Evolutionary conservation across 2,113 vertebrate genomes (phyloP), one percentile per base, ranked within the genome.

Genomic region (Callocephalon fimbriatum): DNA sequence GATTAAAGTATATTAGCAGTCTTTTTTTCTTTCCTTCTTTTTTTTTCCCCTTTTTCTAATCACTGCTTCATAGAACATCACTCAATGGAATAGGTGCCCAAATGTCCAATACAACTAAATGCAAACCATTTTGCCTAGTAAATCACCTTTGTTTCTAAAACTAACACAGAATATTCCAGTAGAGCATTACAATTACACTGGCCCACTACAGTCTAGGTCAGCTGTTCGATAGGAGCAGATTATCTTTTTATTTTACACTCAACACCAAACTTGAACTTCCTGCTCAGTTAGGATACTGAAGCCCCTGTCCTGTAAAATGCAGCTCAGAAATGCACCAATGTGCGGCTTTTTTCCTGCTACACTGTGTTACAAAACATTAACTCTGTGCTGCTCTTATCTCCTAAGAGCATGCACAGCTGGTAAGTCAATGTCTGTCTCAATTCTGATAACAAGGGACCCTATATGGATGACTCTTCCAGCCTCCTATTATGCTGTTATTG

Each of bases 111-210:
- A 31, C 31, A 67, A 85, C 42, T n/a, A 67, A 47, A 73, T 16
- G 22, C 62, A 70, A 77, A 73, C 16, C 15, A 22, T 48, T 67
- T 71, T 71, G 40, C 51, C 45, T 62, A 67, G 11, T 44, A 61
- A 51, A 62, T 32, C 67, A 54, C 45, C 31, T 53, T 44, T 53
- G 0, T 85, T 93, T 93, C 78, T 67, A 92, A 65, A 90, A 86
- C 68, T 12, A 79, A 44, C 38, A 16, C 1, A n/a, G 18, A 70
- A 88, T 51, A 86, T 48, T 83, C 17, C 53, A 83, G 12, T 9
- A 67, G 22, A 88, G 25, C 26, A 8, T 12, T 77, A 76, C 20
- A 68, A 68, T 62, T 45, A 44, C 7, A 35, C 5, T 50, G 45
- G 19, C 29, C 53, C 47, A 20, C 54, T 83, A 44, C 21, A 58